A percentile compares a stretch with the other conserved stretches of the same genome.
Evolutionary conservation across 2,888 invertebrate genomes (phyloP).

Genomic region (Pterobdella sp.): DNA sequence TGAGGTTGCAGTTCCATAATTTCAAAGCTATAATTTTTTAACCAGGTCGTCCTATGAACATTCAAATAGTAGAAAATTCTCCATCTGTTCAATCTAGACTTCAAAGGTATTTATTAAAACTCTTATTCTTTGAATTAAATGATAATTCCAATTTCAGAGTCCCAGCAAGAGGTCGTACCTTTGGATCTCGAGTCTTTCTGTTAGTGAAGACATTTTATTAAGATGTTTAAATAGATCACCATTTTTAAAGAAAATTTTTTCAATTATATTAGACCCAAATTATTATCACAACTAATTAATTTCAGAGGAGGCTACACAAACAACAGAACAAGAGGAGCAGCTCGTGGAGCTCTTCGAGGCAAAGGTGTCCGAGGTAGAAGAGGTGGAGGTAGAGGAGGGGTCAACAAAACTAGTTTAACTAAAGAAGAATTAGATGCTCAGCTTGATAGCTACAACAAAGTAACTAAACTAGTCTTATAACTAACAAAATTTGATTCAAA

Average conservation of each 20-base stretch:
- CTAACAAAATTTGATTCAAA: too few species aligned
- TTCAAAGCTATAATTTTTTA: neutral
- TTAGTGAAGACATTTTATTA: neutral
- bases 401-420: neutral
- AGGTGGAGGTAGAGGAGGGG: constrained; percentile 19
- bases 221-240: neutral
- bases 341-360: neutral
- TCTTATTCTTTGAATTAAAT: neutral
- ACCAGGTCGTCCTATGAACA: constrained; percentile 26
- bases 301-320: constrained; percentile 2
- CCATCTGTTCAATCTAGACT: constrained; percentile 1
- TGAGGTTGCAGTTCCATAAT: too few species aligned
- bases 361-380: constrained; percentile 1
- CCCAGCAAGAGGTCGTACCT: neutral
- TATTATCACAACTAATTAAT: neutral
- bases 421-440: constrained; percentile 25
- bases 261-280: neutral
- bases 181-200: neutral
- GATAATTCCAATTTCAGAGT: neutral
- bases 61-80: constrained; percentile 24
- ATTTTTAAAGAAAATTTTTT: neutral
- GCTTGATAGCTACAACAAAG: constrained; percentile 26
- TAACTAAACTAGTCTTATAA: too few species aligned
- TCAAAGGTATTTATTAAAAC: constrained; percentile 11
- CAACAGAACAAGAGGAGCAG: neutral